Evolutionary conservation across 1,140 invertebrate species (phyloP).

Genomic region (Achatina immaculata): DNA sequence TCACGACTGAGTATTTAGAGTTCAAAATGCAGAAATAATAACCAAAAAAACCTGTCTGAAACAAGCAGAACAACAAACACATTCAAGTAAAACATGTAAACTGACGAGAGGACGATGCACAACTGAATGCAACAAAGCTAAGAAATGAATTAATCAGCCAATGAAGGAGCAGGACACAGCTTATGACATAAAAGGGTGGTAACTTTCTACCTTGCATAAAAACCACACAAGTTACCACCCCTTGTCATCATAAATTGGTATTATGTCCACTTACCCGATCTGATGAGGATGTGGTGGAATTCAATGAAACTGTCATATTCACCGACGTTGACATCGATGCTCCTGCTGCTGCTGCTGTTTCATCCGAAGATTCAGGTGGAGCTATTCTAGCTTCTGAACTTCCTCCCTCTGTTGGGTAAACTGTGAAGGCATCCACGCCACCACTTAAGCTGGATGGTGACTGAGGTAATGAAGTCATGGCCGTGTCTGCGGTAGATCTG

Average conservation of each 20-base stretch:
- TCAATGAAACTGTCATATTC: background rate
- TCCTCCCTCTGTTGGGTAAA: background rate
- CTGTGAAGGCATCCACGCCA: background rate
- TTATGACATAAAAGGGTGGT: constrained; percentile 29
- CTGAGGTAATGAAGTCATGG: constrained; percentile 15
- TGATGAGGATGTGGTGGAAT: constrained; percentile 13
- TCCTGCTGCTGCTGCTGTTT: constrained; percentile 26
- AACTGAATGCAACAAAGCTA: constrained; percentile 26
- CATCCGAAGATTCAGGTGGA: background rate
- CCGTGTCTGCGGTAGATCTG: background rate
- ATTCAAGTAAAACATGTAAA: constrained; percentile 13
- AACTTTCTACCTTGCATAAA: constrained; percentile 8
- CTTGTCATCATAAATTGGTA: constrained; percentile 27
- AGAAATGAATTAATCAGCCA: constrained; percentile 22
- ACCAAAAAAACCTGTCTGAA: background rate
- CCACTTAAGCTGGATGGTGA: background rate
- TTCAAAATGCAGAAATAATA: too few species aligned
- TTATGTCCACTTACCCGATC: constrained; percentile 36
- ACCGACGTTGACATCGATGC: background rate
- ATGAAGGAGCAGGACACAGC: constrained; percentile 13
- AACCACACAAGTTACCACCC: constrained; percentile 23
- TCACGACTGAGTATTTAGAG: too few species aligned
- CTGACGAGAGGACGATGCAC: constrained; percentile 29
- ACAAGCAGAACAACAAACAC: constrained; percentile 22
- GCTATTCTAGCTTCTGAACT: constrained; percentile 10